Percentiles rank a stretch among this genome's conserved stretches.
These are phyloP conservation scores for Eurosta solidaginis DNA, from an alignment of 1,140 invertebrate species.

Conservation along the genomic window DNA sequence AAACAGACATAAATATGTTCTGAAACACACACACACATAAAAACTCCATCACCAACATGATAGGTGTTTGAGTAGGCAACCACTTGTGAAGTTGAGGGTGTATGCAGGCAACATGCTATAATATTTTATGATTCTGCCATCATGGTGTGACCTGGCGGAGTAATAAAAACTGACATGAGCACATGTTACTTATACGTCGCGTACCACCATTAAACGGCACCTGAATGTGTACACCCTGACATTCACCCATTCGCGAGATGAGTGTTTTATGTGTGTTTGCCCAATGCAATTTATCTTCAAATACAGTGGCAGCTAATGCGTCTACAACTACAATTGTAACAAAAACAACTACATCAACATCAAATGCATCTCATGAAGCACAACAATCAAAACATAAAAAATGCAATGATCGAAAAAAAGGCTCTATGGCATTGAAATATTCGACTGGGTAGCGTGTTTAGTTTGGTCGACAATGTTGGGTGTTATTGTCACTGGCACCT, in stretches of 20 bases:
- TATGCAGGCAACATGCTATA: not conserved
- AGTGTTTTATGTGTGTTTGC: not conserved
- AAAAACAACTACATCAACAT: not conserved
- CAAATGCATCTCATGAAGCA: not conserved
- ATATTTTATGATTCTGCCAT: constrained; percentile 2
- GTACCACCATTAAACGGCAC: not conserved
- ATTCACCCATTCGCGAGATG: not conserved
- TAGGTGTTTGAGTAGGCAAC: not conserved
- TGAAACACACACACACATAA: not conserved
- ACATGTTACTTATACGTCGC: not conserved
- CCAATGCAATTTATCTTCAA: constrained; percentile 20
- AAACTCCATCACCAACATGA: not conserved
- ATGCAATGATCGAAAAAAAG: not conserved
- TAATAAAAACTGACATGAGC: constrained; percentile 18
- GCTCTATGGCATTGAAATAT: not conserved
- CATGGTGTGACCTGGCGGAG: not conserved
- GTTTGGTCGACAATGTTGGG: not conserved
- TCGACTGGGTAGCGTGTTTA: not conserved
- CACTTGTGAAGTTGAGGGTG: not conserved
- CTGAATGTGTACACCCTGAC: not conserved
- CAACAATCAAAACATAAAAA: constrained; percentile 1
- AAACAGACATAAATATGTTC: not conserved
- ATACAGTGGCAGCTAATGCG: not conserved
- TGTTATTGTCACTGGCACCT: not conserved
- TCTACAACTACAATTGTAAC: not conserved